Base-by-base conservation (phyloP, 2,888 invertebrate species). In the Tetranychus truncatus region DNA sequence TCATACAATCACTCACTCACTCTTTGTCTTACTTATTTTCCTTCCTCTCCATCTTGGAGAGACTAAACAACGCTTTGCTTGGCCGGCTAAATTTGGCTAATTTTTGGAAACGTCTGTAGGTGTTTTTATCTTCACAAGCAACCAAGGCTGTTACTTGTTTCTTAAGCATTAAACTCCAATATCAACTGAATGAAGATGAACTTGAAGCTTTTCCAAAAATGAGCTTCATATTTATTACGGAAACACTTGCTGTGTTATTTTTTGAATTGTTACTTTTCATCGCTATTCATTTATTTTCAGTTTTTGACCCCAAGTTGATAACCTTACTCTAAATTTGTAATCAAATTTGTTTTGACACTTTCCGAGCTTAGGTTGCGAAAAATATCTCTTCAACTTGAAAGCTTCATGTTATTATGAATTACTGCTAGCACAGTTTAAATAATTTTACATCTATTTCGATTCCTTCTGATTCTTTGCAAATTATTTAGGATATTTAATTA, bases 161-260 rank as follows among this genome's bases (percentile, higher is more conserved):
- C 34, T 34, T 34, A 34, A 55, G 15, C 55, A 55, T 15, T 55
- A 55, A 55, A 55, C 55, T 55, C 9, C 55, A 15, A 55, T 55
- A 55, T 55, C 34, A 34, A 55, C 55, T 55, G 55, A 15, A 55
- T 55, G 55, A 55, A 55, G 55, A 55, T 55, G 55, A 9, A 55
- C 55, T 55, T 55, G 55, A 55, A 55, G 55, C 55, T 55, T 55
- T 55, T 55, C 55, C 55, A 55, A 55, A 55, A 55, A 55, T 55
- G 55, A 55, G 9, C 11, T 15, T 55, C 55, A 6, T 55, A 15
- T 9, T 55, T 55, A 55, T 55, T 55, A 55, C 55, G 55, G 55
- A 55, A 55, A 55, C 55, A 55, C 55, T 55, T 55, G 55, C 55
- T 55, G 15, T 15, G 55, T 9, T 55, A 15, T 55, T 55, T 55